Conservation (phyloP, 2,113 vertebrate species). For the Sylvietta virens region DNA sequence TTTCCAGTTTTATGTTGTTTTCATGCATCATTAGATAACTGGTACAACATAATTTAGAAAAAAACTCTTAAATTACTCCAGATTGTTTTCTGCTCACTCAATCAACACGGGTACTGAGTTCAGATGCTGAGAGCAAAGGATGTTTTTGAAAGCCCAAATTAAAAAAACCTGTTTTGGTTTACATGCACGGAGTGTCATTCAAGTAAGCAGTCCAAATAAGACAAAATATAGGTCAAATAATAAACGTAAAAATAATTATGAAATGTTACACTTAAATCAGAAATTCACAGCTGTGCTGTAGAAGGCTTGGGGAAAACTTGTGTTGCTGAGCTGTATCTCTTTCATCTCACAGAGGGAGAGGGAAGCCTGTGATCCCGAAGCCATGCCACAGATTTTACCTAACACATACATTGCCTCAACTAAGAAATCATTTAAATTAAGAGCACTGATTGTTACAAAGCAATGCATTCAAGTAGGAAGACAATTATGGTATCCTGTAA, state of each 20-base stretch:
- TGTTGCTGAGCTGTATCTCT: background rate
- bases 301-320: background rate
- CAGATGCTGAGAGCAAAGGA: background rate
- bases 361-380: background rate
- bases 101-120: background rate
- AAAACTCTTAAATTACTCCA: conserved; percentile 8
- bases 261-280: background rate
- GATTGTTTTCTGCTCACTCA: background rate
- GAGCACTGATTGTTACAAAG: background rate
- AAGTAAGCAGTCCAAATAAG: background rate
- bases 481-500: background rate
- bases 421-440: background rate
- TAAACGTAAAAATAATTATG: background rate
- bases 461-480: background rate
- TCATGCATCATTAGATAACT: conserved; percentile 8
- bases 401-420: background rate
- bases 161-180: background rate
- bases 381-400: background rate
- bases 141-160: background rate
- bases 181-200: background rate
- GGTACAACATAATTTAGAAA: background rate
- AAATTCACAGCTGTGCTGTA: background rate
- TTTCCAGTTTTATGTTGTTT: background rate
- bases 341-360: background rate
- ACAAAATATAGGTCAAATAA: background rate